Conservation (phyloP, 2,888 invertebrate species). For the Agonopterix heracliana region DNA sequence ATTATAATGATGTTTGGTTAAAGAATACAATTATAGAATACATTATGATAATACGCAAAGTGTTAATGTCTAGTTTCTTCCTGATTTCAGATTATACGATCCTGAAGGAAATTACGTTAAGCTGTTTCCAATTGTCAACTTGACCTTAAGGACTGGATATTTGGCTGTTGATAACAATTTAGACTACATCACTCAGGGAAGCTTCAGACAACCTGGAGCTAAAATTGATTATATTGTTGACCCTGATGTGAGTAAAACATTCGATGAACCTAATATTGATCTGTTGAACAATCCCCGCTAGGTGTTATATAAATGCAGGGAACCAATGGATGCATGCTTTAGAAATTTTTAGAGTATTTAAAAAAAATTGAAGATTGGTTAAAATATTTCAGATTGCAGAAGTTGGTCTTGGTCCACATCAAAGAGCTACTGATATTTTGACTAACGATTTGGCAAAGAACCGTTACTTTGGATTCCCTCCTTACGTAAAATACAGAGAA, state of each 20-base stretch:
- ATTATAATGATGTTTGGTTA: too few species aligned
- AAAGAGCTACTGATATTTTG: slow-evolving; percentile 23
- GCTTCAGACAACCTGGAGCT: slow-evolving; percentile 26
- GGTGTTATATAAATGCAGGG: too few species aligned
- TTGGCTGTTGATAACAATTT: slow-evolving; percentile 23
- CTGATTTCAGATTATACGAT: slow-evolving; percentile 30
- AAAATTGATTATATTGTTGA: slow-evolving; percentile 9
- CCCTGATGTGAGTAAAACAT: slow-evolving; percentile 1
- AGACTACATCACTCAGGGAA: slow-evolving; percentile 30
- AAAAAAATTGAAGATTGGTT: too few species aligned
- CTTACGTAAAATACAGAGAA: slow-evolving; percentile 89
- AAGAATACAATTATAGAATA: too few species aligned
- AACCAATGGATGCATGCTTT: too few species aligned
- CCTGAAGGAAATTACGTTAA: slow-evolving; percentile 24
- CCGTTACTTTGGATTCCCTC: slow-evolving; percentile 86
- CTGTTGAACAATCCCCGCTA: neutral
- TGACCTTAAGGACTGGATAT: slow-evolving; percentile 31
- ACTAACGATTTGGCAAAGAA: slow-evolving; percentile 45
- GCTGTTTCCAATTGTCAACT: slow-evolving; percentile 27
- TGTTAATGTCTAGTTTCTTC: too few species aligned
- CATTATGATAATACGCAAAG: too few species aligned
- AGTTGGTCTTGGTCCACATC: slow-evolving; percentile 23
- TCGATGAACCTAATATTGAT: too few species aligned
- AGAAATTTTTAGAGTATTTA: too few species aligned
- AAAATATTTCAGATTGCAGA: slow-evolving; percentile 24